A percentile compares a stretch with the other conserved stretches of the same genome.
phyloP scores from a whole-genome alignment of 1,140 invertebrate species.

The Sycophila sp. region DNA sequence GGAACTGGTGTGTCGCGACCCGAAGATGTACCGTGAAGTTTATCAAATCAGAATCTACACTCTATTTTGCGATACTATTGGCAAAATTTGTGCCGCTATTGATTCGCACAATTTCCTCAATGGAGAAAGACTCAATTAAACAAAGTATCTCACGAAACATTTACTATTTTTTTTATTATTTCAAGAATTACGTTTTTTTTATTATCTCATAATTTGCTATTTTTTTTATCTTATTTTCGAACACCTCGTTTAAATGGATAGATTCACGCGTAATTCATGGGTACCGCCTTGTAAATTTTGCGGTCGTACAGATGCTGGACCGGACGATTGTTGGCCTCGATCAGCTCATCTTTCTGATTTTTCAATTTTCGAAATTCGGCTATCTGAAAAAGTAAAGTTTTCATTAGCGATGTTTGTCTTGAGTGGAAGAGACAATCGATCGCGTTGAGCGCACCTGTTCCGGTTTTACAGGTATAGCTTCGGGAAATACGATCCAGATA shows the following conservation, averaged over 20 bases:
- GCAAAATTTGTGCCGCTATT: neutral
- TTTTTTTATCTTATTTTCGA: neutral
- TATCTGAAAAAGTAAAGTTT: conserved; percentile 32
- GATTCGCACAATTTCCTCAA: neutral
- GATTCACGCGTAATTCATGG: neutral
- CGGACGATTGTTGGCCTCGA: conserved; percentile 43
- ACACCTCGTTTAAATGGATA: neutral
- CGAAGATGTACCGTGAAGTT: neutral
- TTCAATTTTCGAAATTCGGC: conserved; percentile 48
- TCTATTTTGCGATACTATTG: conserved; percentile 12
- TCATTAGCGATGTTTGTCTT: too few relatives aligned
- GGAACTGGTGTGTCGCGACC: neutral
- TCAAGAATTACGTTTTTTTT: too few relatives aligned
- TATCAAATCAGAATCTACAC: conserved; percentile 10
- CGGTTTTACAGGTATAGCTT: conserved; percentile 75
- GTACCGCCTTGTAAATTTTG: conserved; percentile 44
- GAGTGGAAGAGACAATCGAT: too few relatives aligned
- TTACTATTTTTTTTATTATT: neutral
- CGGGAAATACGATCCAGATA: conserved; percentile 79
- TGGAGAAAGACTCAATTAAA: neutral
- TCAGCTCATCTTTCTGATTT: conserved; percentile 34
- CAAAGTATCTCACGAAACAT: neutral
- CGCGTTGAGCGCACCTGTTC: conserved; percentile 70
- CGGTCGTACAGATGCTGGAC: conserved; percentile 41
- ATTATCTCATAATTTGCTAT: neutral